Evolutionary conservation across 2,797 vertebrate species (phyloP).

Genomic region (Garrulus glandarius): DNA sequence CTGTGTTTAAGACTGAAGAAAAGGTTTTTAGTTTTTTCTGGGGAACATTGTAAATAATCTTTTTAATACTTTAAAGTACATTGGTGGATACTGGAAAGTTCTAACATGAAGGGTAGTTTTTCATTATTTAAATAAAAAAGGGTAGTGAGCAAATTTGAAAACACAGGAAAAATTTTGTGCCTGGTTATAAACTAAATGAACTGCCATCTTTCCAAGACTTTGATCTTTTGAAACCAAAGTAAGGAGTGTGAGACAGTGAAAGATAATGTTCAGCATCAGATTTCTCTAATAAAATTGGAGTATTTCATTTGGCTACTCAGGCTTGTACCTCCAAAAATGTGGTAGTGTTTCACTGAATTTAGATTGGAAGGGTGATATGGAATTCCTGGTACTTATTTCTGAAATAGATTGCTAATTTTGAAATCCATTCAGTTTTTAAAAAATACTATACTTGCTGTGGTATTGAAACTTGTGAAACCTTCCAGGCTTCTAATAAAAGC

Average conservation of each 20-base stretch:
- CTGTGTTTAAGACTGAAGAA: slow-evolving; percentile 66
- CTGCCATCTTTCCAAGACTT: slow-evolving; percentile 62
- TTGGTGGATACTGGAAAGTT: slow-evolving; percentile 84
- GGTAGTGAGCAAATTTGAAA: slow-evolving; percentile 68
- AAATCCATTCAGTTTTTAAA: slow-evolving; percentile 64
- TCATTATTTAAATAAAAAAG: slow-evolving; percentile 80
- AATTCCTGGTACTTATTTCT: slow-evolving; percentile 56
- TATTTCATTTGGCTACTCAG: slow-evolving; percentile 67
- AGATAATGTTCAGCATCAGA: slow-evolving; percentile 53
- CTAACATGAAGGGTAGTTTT: slow-evolving; percentile 83
- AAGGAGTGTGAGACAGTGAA: slow-evolving; percentile 39
- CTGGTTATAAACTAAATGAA: slow-evolving; percentile 61
- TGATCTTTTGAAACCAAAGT: slow-evolving; percentile 78
- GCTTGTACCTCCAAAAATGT: slow-evolving; percentile 68
- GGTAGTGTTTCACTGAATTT: slow-evolving; percentile 43
- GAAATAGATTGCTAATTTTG: slow-evolving; percentile 62
- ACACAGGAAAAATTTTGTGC: slow-evolving; percentile 69
- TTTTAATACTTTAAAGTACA: slow-evolving; percentile 81
- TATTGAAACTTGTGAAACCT: slow-evolving; percentile 67
- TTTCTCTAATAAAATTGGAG: slow-evolving; percentile 56
- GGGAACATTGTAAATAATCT: slow-evolving; percentile 81
- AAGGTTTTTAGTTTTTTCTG: slow-evolving; percentile 65
- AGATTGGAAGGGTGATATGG: slow-evolving; percentile 58
- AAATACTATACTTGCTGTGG: slow-evolving; percentile 58
- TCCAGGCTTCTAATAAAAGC: slow-evolving; percentile 81